phyloP scores from a whole-genome alignment of 2,888 invertebrate genomes.

The Cryptocephalus primarius region DNA sequence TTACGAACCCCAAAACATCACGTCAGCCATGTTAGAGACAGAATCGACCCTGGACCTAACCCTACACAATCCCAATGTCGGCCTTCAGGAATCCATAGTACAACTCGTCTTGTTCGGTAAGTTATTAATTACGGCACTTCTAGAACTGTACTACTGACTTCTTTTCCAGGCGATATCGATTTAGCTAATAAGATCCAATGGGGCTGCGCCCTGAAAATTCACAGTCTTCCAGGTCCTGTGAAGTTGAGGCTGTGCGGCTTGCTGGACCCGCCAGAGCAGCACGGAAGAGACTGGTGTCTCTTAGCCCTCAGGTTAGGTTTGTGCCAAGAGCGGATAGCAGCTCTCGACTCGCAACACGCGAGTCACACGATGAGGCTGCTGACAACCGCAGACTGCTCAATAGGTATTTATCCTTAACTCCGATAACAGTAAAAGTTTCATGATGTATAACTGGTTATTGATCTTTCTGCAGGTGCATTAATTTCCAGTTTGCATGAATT shows the following conservation, averaged over 20 bases:
- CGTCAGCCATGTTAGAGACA: constrained; percentile 33
- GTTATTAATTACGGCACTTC: constrained; percentile 1
- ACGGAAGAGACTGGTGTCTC: constrained; percentile 68
- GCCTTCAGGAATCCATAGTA: constrained; percentile 43
- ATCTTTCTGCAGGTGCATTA: constrained; percentile 38
- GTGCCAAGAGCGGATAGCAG: constrained; percentile 34
- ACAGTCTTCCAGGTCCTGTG: constrained; percentile 47
- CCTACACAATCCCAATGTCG: constrained; percentile 38
- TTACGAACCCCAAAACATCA: constrained; percentile 34
- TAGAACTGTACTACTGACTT: neutral
- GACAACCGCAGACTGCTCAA: constrained; percentile 33
- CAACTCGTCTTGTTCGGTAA: constrained; percentile 47
- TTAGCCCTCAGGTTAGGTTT: constrained; percentile 56
- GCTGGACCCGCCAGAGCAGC: constrained; percentile 61
- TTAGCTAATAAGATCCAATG: constrained; percentile 33
- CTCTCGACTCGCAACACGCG: constrained; percentile 34
- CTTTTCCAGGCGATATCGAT: constrained; percentile 26
- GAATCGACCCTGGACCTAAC: constrained; percentile 36
- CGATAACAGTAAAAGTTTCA: neutral
- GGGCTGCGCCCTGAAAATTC: constrained; percentile 48
- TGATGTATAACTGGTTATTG: constrained; percentile 2
- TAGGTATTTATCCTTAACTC: constrained; percentile 23
- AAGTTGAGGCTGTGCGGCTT: constrained; percentile 52
- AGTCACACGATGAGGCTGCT: constrained; percentile 35
- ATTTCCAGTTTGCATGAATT: constrained; percentile 47